phyloP scores from a whole-genome alignment of 1,140 invertebrate genomes.

The Thrips palmi region DNA sequence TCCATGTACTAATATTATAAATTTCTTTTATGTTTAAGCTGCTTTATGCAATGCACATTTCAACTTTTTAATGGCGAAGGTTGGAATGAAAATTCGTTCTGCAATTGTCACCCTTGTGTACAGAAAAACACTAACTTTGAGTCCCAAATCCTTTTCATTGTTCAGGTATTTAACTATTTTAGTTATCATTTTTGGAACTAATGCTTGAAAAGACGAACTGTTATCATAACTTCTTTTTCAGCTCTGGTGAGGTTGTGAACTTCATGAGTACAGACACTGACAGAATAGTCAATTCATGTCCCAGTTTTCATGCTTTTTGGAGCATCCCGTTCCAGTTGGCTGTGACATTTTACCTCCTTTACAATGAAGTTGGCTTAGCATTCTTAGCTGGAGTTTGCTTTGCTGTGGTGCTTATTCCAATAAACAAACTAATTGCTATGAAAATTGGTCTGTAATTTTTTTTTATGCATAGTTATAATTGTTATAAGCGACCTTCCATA shows the following conservation, averaged over 20 bases:
- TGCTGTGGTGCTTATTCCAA: slow-evolving; percentile 74
- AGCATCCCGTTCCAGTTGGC: slow-evolving; percentile 79
- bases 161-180: slow-evolving; percentile 20
- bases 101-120: slow-evolving; percentile 73
- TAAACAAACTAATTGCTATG: slow-evolving; percentile 80
- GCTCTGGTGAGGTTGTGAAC: slow-evolving; percentile 80
- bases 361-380: slow-evolving; percentile 73
- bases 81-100: slow-evolving; percentile 72
- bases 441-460: slow-evolving; percentile 51
- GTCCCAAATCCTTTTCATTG: slow-evolving; percentile 20
- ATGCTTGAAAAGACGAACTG: slow-evolving; percentile 16
- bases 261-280: slow-evolving; percentile 94
- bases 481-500: neutral
- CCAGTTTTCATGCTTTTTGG: slow-evolving; percentile 93
- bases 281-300: slow-evolving; percentile 85
- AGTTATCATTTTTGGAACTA: slow-evolving; percentile 2
- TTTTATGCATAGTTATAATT: slow-evolving; percentile 1
- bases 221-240: slow-evolving; percentile 28
- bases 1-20: slow-evolving; percentile 7
- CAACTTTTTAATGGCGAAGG: slow-evolving; percentile 66
- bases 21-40: slow-evolving; percentile 23
- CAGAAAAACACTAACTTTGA: slow-evolving; percentile 55
- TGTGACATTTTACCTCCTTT: slow-evolving; percentile 64
- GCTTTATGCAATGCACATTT: slow-evolving; percentile 76
- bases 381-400: slow-evolving; percentile 81